These are phyloP conservation scores for Pandemis corylana DNA, from an alignment of 2,888 invertebrate species.

Conservation along the genomic window DNA sequence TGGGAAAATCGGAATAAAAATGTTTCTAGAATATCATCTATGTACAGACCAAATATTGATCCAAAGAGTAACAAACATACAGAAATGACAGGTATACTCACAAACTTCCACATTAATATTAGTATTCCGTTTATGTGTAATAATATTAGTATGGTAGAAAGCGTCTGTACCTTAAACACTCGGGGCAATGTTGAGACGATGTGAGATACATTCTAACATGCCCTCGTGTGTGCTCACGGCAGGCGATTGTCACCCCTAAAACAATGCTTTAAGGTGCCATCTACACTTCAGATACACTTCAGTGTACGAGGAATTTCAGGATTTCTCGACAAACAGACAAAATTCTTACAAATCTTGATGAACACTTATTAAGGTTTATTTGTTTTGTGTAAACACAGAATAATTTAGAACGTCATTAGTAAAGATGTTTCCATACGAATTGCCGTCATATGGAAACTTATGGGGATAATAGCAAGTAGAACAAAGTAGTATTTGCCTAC, in stretches of 20 bases:
- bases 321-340: slow-evolving; percentile 31
- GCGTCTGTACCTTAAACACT: neutral
- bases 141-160: no score
- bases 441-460: no score
- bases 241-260: slow-evolving; percentile 20
- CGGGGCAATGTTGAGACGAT: slow-evolving; percentile 32
- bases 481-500: no score
- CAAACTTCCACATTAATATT: neutral
- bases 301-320: slow-evolving; percentile 9
- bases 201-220: slow-evolving; percentile 46
- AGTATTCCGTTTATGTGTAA: no score
- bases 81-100: no score
- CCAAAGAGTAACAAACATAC: no score
- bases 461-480: no score
- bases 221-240: neutral
- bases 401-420: neutral
- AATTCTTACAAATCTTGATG: slow-evolving; percentile 36
- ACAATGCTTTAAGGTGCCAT: neutral
- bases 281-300: slow-evolving; percentile 18
- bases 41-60: neutral
- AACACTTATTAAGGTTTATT: slow-evolving; percentile 17
- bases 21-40: neutral
- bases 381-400: slow-evolving; percentile 19
- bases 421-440: neutral
- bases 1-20: no score